Conservation (phyloP, 2,888 invertebrate genomes). For the Oligia latruncula region DNA sequence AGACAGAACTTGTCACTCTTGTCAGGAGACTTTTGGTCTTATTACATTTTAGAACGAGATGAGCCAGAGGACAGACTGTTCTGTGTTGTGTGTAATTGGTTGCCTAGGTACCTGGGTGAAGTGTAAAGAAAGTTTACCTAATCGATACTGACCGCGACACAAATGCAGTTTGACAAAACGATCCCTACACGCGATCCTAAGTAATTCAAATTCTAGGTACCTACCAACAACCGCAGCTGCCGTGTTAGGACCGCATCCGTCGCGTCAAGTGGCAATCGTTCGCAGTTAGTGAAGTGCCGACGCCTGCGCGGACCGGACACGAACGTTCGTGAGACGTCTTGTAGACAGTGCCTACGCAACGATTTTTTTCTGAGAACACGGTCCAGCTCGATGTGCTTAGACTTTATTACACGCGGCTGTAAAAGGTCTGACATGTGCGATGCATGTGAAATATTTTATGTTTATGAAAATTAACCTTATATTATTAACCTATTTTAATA, state of each 20-base stretch:
- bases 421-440: neutral
- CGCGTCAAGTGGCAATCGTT: neutral
- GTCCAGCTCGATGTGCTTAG: neutral
- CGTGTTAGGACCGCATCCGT: neutral
- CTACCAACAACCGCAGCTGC: no score
- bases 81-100: neutral
- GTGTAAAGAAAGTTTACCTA: neutral
- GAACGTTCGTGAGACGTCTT: no score
- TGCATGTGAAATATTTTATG: neutral
- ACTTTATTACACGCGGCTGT: neutral
- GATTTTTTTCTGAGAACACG: neutral
- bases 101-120: neutral
- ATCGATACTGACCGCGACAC: neutral
- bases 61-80: neutral
- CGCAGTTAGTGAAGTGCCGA: constrained; percentile 1
- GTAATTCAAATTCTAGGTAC: neutral
- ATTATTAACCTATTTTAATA: neutral
- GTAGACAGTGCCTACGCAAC: neutral
- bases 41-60: neutral
- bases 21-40: neutral
- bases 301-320: neutral
- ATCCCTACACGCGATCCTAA: neutral
- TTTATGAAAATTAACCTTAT: neutral
- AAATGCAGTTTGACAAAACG: constrained; percentile 12
- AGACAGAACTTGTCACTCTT: neutral